Percentiles rank a stretch among this genome's conserved stretches.
These are phyloP conservation scores for Aurelia sp. DNA, from an alignment of 30 jellyfish, hydroid and myxozoan genomes.

Conservation along the genomic window DNA sequence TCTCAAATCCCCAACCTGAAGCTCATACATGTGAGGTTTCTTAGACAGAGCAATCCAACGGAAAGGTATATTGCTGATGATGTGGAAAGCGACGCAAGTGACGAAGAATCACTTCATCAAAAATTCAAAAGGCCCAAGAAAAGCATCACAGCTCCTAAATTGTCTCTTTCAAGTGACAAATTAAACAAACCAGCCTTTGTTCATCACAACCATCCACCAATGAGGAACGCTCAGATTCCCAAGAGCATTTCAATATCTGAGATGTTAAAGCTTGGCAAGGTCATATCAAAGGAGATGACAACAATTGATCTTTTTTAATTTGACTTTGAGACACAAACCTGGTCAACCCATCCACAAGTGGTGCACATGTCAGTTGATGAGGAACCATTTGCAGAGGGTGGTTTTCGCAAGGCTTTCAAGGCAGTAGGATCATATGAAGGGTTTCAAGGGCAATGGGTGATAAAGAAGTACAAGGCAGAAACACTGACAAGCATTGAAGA, in stretches of 20 bases:
- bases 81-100: no score
- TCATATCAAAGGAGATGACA: constrained; percentile 25
- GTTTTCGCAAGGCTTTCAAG: constrained; percentile 36
- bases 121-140: background rate
- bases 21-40: background rate
- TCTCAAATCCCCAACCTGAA: no score
- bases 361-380: background rate
- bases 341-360: constrained; percentile 19
- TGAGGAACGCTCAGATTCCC: constrained; percentile 1
- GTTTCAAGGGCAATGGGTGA: constrained; percentile 10
- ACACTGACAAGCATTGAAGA: constrained; percentile 18
- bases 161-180: constrained; percentile 22
- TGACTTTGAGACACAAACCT: no score
- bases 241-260: constrained; percentile 30
- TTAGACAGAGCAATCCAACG: constrained; percentile 15
- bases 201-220: background rate
- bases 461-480: background rate
- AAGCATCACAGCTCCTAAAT: constrained; percentile 24
- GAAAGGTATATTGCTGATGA: background rate
- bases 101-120: no score
- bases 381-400: constrained; percentile 44
- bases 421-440: constrained; percentile 6
- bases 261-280: constrained; percentile 24
- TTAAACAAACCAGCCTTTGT: constrained; percentile 12
- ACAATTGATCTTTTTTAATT: background rate